Evolutionary conservation across 2,113 vertebrate genomes (phyloP).

Genomic region (Parus major): DNA sequence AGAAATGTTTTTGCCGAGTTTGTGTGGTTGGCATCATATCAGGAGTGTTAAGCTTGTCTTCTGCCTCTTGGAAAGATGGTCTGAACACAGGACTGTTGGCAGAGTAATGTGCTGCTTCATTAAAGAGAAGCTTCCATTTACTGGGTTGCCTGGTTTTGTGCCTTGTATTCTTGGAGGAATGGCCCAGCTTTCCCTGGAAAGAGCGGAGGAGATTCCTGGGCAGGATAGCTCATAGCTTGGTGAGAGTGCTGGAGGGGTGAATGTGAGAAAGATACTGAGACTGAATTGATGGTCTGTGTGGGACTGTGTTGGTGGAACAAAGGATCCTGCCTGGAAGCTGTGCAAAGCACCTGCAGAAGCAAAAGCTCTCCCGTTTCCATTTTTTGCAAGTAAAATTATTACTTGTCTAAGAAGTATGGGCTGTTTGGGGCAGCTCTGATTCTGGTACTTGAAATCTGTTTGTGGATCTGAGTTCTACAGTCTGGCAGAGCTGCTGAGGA

Average conservation of each 20-base stretch:
- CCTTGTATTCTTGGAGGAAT: background rate
- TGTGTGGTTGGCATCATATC: background rate
- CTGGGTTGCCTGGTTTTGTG: background rate
- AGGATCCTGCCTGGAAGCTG: background rate
- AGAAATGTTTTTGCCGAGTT: background rate
- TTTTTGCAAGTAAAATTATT: background rate
- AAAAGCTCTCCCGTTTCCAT: background rate
- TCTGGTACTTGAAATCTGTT: background rate
- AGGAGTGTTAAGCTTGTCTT: background rate
- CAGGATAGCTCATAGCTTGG: background rate
- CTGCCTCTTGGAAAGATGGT: background rate
- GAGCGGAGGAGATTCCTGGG: background rate
- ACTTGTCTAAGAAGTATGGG: background rate
- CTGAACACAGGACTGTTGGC: background rate
- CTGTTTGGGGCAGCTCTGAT: background rate
- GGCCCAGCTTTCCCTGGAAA: background rate
- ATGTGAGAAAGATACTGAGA: background rate
- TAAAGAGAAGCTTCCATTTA: background rate
- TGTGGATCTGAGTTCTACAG: background rate
- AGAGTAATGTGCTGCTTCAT: background rate
- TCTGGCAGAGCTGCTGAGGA: background rate
- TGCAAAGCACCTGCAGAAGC: background rate
- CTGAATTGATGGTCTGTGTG: background rate
- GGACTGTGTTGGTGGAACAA: background rate
- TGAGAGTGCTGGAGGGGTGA: background rate